Evolutionary conservation across 2,888 invertebrate genomes (phyloP).

Genomic region (Rhorus exstirpatorius): DNA sequence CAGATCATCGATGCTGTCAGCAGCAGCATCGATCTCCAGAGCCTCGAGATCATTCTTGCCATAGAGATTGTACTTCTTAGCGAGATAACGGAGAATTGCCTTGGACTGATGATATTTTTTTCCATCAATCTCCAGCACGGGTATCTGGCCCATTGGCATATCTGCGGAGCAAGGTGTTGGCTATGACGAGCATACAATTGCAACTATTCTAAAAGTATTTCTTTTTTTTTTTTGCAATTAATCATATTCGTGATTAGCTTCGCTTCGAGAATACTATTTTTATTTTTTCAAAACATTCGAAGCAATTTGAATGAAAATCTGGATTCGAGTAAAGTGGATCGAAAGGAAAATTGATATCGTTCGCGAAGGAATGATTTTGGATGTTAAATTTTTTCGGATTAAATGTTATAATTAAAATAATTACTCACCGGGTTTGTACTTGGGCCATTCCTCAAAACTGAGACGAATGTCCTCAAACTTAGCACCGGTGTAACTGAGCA

Average conservation of each 20-base stretch:
- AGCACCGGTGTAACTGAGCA: constrained; percentile 82
- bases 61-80: constrained; percentile 86
- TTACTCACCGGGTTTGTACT: constrained; percentile 76
- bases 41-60: constrained; percentile 87
- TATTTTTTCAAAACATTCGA: too few relatives aligned
- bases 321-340: too few relatives aligned
- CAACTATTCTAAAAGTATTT: too few relatives aligned
- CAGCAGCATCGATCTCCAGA: constrained; percentile 86
- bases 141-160: constrained; percentile 86
- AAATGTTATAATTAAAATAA: too few relatives aligned
- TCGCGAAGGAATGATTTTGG: not conserved
- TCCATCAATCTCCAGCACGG: constrained; percentile 86
- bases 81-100: constrained; percentile 88
- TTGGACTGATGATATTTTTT: constrained; percentile 85
- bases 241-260: too few relatives aligned
- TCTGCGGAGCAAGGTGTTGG: constrained; percentile 77
- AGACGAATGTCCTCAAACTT: constrained; percentile 85
- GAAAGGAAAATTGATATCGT: not conserved
- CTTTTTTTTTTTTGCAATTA: not conserved
- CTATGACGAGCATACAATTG: constrained; percentile 1
- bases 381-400: too few relatives aligned
- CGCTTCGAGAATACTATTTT: too few relatives aligned
- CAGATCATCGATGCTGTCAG: constrained; percentile 87
- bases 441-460: constrained; percentile 80
- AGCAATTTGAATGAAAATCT: too few relatives aligned